Evolutionary conservation across 2,113 vertebrate genomes (phyloP).

Genomic region (Patagioenas fasciata): DNA sequence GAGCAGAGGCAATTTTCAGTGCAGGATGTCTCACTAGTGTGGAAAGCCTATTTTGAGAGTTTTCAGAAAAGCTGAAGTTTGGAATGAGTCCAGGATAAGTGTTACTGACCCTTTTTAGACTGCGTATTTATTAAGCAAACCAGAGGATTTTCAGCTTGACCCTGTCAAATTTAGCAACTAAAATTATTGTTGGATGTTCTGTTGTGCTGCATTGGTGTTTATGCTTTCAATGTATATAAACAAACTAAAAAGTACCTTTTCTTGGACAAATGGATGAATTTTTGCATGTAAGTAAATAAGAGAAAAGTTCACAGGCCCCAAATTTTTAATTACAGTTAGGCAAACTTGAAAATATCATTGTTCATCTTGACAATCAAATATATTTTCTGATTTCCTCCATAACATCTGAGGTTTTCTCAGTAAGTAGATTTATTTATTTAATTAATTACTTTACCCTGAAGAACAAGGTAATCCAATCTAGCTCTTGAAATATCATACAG

Average conservation of each 20-base stretch:
- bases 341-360: neutral
- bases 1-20: neutral
- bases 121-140: conserved; percentile 10
- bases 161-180: neutral
- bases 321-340: neutral
- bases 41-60: neutral
- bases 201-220: neutral
- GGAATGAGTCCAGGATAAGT: neutral
- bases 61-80: neutral
- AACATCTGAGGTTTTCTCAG: neutral
- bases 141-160: conserved; percentile 7
- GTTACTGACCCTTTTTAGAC: neutral
- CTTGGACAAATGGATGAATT: neutral
- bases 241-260: neutral
- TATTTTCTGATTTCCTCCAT: neutral
- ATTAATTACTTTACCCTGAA: neutral
- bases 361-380: neutral
- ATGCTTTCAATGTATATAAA: neutral
- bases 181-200: neutral
- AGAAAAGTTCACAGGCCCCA: neutral
- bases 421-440: neutral
- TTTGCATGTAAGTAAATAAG: neutral
- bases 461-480: neutral
- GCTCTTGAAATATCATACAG: neutral
- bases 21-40: neutral